A percentile compares a stretch with the other conserved stretches of the same genome.
Conservation (phyloP, 2,113 vertebrate genomes). For the Neotoma lepida region DNA sequence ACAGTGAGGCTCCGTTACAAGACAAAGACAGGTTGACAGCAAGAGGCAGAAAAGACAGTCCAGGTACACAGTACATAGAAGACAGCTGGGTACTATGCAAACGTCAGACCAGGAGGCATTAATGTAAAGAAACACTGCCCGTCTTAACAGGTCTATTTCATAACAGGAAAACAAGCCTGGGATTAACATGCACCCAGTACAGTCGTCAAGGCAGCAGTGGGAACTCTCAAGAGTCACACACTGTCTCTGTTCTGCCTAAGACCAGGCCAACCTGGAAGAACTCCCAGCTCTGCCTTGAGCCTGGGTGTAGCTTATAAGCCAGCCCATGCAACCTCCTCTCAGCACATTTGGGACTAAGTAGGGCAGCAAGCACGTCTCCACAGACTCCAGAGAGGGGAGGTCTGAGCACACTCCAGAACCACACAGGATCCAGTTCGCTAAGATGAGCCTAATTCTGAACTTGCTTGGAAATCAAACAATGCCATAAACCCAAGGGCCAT, state of each 20-base stretch:
- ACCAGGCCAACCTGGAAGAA: accelerated
- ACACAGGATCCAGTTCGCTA: neutral
- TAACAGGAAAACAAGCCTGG: accelerated
- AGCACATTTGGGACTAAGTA: accelerated
- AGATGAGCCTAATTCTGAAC: neutral
- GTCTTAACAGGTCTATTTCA: accelerated
- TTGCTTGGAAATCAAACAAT: neutral
- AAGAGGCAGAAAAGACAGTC: accelerated
- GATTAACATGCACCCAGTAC: accelerated
- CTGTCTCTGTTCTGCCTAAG: neutral
- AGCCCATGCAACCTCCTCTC: accelerated
- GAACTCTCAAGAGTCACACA: neutral
- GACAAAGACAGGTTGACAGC: neutral
- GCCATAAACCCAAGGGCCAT: neutral
- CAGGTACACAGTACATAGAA: accelerated
- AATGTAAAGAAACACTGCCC: neutral
- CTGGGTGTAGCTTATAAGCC: accelerated
- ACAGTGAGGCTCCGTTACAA: neutral
- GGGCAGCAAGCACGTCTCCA: neutral
- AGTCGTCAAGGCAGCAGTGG: too few relatives aligned
- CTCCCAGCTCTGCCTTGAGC: accelerated
- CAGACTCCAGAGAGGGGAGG: accelerated
- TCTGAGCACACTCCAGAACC: neutral
- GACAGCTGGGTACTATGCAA: accelerated
- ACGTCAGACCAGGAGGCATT: neutral